These are phyloP conservation scores for Himalopsyche anomala DNA, from an alignment of 2,888 invertebrate species.

Conservation along the genomic window DNA sequence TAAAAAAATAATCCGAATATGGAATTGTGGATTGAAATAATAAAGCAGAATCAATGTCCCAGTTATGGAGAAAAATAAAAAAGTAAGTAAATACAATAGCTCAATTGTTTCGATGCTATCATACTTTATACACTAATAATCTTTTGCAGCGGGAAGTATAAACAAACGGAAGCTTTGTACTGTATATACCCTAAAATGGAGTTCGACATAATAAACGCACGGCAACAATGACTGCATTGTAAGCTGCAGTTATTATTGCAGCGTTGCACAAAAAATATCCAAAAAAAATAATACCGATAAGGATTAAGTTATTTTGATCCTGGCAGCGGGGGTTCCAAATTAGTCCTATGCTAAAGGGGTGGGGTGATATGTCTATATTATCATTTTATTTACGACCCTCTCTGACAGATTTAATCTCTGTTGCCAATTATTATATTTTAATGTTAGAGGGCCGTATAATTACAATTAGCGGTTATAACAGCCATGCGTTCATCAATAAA, in stretches of 20 bases:
- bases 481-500: too few species aligned
- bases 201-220: background rate
- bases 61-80: background rate
- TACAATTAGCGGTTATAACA: background rate
- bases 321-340: slow-evolving; percentile 18
- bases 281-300: slow-evolving; percentile 48
- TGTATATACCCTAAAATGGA: background rate
- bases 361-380: slow-evolving; percentile 2
- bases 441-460: background rate
- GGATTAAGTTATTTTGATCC: slow-evolving; percentile 51
- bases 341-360: slow-evolving; percentile 36
- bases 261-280: background rate
- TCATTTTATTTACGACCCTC: slow-evolving; percentile 17
- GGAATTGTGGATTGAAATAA: slow-evolving; percentile 11
- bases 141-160: slow-evolving; percentile 5
- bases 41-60: background rate
- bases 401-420: background rate
- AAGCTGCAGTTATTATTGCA: background rate
- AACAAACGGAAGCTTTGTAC: slow-evolving; percentile 8
- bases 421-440: background rate
- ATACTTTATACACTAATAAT: background rate
- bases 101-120: background rate
- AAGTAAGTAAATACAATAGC: background rate
- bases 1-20: too few species aligned
- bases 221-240: background rate